Conservation (phyloP, 2,888 invertebrate genomes). For the Cactoblastis cactorum region DNA sequence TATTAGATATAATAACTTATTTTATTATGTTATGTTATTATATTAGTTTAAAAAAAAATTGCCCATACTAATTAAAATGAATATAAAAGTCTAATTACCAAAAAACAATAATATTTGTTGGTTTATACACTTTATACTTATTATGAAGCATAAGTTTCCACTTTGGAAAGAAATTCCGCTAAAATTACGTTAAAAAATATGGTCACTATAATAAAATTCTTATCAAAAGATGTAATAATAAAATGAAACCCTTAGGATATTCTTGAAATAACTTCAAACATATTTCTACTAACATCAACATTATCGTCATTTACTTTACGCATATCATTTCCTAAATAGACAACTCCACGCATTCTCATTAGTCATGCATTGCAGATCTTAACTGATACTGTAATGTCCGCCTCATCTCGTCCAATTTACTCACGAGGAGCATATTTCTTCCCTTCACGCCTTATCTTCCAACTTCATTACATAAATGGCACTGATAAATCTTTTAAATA, state of each 20-base stretch:
- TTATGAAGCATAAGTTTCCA: too few relatives aligned
- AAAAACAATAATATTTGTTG: too few relatives aligned
- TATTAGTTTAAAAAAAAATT: too few relatives aligned
- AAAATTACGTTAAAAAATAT: too few relatives aligned
- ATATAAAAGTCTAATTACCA: too few relatives aligned
- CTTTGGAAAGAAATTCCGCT: too few relatives aligned
- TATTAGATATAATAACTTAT: too few relatives aligned
- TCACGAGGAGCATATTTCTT: constrained; percentile 10
- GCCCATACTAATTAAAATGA: too few relatives aligned
- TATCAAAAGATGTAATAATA: too few relatives aligned
- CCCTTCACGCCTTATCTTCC: constrained; percentile 7
- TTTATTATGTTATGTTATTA: not conserved
- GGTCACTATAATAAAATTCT: too few relatives aligned
- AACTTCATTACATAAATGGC: constrained; percentile 10
- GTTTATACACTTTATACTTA: too few relatives aligned
- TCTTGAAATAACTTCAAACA: not conserved
- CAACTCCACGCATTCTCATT: not conserved
- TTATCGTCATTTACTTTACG: not conserved
- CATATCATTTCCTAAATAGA: constrained; percentile 3
- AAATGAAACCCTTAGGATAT: too few relatives aligned
- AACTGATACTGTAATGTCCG: constrained; percentile 11
- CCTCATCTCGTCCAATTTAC: constrained; percentile 6
- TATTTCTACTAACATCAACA: not conserved
- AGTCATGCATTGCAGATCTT: constrained; percentile 11
- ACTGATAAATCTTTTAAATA: constrained; percentile 12